Percentiles rank a stretch among this genome's conserved stretches.
Conservation (phyloP, 2,888 invertebrate species). For the Diadegma fenestrale region DNA sequence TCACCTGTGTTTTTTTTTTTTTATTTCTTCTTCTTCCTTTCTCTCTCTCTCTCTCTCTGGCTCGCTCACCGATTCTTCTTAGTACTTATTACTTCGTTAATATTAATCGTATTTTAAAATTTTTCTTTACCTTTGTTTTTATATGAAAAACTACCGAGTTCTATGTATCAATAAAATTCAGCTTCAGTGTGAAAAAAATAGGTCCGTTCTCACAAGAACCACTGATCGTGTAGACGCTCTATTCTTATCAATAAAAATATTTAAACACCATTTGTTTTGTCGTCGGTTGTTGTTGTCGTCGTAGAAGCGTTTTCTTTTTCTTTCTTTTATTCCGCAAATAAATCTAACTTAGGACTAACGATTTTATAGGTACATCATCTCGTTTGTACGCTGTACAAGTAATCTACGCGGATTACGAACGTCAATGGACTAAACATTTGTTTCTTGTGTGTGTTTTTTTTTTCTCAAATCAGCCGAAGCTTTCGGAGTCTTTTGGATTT, state of each 20-base stretch:
- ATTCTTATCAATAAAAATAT: conserved; percentile 70
- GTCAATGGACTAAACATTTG: conserved; percentile 46
- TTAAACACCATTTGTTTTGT: conserved; percentile 68
- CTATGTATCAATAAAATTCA: conserved; percentile 69
- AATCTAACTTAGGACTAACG: conserved; percentile 68
- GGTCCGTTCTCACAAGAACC: conserved; percentile 66
- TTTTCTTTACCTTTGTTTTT: conserved; percentile 24
- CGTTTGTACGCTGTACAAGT: conserved; percentile 71
- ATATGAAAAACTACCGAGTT: conserved; percentile 55
- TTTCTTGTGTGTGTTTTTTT: neutral
- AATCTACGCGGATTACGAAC: conserved; percentile 67
- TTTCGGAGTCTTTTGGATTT: conserved; percentile 11
- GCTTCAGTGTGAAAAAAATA: conserved; percentile 71
- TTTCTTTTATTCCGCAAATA: conserved; percentile 61
- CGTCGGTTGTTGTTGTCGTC: conserved; percentile 28
- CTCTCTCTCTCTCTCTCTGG: conserved; percentile 2
- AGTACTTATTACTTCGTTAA: conserved; percentile 12
- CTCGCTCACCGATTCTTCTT: conserved; percentile 8
- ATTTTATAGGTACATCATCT: conserved; percentile 69
- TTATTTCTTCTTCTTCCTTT: neutral
- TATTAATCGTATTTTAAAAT: neutral
- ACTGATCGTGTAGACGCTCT: conserved; percentile 66
- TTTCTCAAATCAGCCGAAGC: conserved; percentile 27
- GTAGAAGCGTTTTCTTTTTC: neutral
- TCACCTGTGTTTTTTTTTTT: neutral